Conservation (phyloP, 2,797 vertebrate species). For the Heterohyrax brucei region DNA sequence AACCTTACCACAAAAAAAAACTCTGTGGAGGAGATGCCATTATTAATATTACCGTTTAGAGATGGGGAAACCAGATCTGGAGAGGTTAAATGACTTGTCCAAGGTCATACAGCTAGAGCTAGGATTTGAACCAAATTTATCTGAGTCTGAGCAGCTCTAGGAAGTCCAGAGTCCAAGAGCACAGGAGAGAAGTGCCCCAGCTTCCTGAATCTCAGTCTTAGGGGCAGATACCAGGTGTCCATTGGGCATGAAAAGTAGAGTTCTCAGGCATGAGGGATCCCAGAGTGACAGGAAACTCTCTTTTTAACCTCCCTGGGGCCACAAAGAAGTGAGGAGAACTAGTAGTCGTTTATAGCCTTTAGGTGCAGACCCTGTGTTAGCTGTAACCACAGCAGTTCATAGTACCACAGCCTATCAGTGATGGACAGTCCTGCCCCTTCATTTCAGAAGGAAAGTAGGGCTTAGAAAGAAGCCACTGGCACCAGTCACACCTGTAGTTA, state of each 20-base stretch:
- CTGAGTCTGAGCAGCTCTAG: not conserved
- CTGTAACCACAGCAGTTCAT: not conserved
- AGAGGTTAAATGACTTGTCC: not conserved
- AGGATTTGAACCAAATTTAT: conserved; percentile 27
- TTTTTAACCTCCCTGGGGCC: not conserved
- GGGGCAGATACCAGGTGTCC: not conserved
- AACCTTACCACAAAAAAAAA: not conserved
- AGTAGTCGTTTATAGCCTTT: not conserved
- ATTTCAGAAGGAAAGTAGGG: not conserved
- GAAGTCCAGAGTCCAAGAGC: not conserved
- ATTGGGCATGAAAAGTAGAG: not conserved
- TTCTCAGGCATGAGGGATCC: not conserved
- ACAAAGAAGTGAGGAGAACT: not conserved
- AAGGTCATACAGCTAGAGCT: not conserved
- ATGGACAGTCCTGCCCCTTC: not conserved
- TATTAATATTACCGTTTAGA: not conserved
- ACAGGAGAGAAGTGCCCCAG: no score
- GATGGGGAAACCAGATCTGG: not conserved
- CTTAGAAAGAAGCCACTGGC: not conserved
- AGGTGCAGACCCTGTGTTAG: not conserved
- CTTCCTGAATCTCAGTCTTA: not conserved
- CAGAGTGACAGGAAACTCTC: not conserved
- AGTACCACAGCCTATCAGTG: not conserved
- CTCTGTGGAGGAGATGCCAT: not conserved
- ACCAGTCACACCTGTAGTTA: not conserved